Evolutionary conservation across 2,888 invertebrate species (phyloP).

Genomic region (Cinara cedri): DNA sequence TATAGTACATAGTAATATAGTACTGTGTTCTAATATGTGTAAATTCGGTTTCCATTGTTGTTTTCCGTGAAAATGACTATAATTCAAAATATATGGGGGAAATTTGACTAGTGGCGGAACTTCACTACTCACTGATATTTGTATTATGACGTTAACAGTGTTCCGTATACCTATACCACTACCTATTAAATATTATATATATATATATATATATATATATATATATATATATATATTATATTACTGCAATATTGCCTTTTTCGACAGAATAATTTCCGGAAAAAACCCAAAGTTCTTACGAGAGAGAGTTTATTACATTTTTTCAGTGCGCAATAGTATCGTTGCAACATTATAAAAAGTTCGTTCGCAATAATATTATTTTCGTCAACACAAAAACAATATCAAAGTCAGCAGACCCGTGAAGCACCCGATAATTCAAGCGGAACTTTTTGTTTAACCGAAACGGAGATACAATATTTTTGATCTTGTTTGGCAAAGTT

Average conservation of each 20-base stretch:
- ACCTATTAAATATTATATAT: too few species aligned
- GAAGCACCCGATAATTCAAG: slow-evolving; percentile 2
- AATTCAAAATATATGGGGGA: too few species aligned
- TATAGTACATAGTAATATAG: too few species aligned
- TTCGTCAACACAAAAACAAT: slow-evolving; percentile 18
- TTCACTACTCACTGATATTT: too few species aligned
- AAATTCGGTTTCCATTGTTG: too few species aligned
- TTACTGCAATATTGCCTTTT: neutral
- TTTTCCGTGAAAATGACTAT: too few species aligned
- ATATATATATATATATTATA: too few species aligned
- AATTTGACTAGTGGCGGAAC: too few species aligned
- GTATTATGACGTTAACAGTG: too few species aligned
- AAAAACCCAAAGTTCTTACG: slow-evolving; percentile 8
- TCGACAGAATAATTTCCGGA: neutral
- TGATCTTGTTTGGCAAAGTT: slow-evolving; percentile 6
- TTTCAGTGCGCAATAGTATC: neutral
- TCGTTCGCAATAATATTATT: slow-evolving; percentile 8
- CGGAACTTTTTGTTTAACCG: slow-evolving; percentile 30
- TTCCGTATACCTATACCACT: too few species aligned
- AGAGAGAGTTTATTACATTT: slow-evolving; percentile 3
- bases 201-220: too few species aligned
- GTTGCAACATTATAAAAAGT: neutral
- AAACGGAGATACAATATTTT: neutral
- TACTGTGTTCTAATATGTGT: too few species aligned
- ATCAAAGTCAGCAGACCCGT: neutral